Percentiles rank a stretch among this genome's conserved stretches.
These are phyloP conservation scores for Prinia subflava DNA, from an alignment of 2,113 vertebrate species.

Conservation along the genomic window DNA sequence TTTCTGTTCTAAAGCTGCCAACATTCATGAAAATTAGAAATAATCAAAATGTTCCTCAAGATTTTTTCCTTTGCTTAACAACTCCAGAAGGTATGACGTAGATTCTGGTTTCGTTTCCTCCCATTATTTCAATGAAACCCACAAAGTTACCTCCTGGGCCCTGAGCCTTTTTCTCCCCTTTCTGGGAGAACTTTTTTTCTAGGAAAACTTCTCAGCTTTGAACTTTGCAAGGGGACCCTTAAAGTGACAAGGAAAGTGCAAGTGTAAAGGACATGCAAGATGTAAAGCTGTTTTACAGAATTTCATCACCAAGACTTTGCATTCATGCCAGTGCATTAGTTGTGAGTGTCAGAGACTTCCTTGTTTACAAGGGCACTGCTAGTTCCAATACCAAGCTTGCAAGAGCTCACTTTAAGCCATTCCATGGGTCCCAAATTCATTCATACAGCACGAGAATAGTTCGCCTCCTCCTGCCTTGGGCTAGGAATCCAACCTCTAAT, in stretches of 20 bases:
- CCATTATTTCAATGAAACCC: neutral
- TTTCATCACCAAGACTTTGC: neutral
- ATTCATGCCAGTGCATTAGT: rapidly evolving
- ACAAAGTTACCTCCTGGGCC: neutral
- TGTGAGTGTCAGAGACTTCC: neutral
- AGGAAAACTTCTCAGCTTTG: too few relatives aligned
- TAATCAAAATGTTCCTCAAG: neutral
- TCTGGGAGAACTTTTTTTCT: too few relatives aligned
- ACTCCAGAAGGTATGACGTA: neutral
- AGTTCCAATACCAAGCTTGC: neutral
- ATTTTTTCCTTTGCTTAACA: neutral
- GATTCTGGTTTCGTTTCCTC: neutral
- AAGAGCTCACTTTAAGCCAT: neutral
- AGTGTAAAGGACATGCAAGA: neutral
- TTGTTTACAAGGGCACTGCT: rapidly evolving
- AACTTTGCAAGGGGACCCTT: neutral
- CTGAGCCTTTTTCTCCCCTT: neutral
- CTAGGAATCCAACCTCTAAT: neutral
- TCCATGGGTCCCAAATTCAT: neutral
- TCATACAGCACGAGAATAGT: rapidly evolving
- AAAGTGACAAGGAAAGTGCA: neutral
- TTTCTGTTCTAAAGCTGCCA: neutral
- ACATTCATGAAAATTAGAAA: neutral
- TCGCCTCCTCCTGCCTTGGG: neutral
- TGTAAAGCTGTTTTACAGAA: neutral